Conservation (phyloP, 2,113 vertebrate species). For the Takifugu flavidus region DNA sequence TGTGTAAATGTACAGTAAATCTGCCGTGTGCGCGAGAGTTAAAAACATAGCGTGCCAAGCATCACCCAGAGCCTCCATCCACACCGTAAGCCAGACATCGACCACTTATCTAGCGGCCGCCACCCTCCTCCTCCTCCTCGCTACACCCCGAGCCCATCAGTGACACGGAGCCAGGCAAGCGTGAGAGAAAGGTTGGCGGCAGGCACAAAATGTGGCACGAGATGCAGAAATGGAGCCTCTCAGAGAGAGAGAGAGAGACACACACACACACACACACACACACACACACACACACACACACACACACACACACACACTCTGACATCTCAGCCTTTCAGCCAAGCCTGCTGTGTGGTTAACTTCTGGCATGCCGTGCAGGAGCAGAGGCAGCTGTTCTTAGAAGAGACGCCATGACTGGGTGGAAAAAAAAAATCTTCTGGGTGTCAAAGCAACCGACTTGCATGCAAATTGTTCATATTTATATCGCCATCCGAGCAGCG, state of each 20-base stretch:
- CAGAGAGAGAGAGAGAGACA: neutral
- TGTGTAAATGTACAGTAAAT: neutral
- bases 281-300: slow-evolving; percentile 21
- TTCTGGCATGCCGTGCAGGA: slow-evolving; percentile 60
- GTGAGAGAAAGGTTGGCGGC: slow-evolving; percentile 79
- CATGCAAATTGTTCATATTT: neutral
- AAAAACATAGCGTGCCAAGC: slow-evolving; percentile 72
- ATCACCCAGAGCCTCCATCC: slow-evolving; percentile 50
- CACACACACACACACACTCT: slow-evolving; percentile 32
- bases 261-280: slow-evolving; percentile 20
- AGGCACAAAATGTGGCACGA: slow-evolving; percentile 78
- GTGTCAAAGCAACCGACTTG: slow-evolving; percentile 29
- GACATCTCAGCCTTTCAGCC: slow-evolving; percentile 55
- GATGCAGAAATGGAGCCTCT: slow-evolving; percentile 67
- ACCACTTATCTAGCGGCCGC: slow-evolving; percentile 62
- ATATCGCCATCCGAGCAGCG: neutral
- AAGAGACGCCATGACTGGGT: slow-evolving; percentile 40
- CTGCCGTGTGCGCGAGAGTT: slow-evolving; percentile 11
- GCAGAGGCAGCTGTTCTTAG: slow-evolving; percentile 65
- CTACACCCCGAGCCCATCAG: slow-evolving; percentile 51
- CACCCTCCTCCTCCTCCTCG: slow-evolving; percentile 8
- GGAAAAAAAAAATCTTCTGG: slow-evolving; percentile 35
- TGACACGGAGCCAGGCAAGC: slow-evolving; percentile 74
- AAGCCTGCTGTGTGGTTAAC: slow-evolving; percentile 59
- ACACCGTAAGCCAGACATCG: slow-evolving; percentile 54